Evolutionary conservation across 2,888 invertebrate species (phyloP), one percentile per base, ranked within the genome.

Genomic region (Leucoma salicis): DNA sequence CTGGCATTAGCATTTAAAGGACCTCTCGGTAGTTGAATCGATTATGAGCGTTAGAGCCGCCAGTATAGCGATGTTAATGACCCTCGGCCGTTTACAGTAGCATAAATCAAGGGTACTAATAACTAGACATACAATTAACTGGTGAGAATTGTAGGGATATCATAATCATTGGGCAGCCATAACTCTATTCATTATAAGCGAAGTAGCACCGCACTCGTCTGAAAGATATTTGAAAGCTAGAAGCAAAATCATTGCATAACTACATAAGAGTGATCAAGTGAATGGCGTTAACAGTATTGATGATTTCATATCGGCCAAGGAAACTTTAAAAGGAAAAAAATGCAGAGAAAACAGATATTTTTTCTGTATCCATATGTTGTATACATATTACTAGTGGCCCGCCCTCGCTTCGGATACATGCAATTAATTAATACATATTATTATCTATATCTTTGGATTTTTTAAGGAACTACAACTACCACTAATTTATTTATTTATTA

Each of bases 221-320:
- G 21, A 21, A 21, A 21, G 21, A 54, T 10, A n/a, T 2, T 11
- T 31, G 10, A 10, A 15, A 15, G 57, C 51, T 55, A 51, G 51
- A 49, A 63, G 63, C 66, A 46, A 53, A 65, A 68, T 58, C 60
- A 61, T 78, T 80, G 77, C 78, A 67, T 72, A 76, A 80, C 65
- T 60, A 72, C 63, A 69, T 72, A 68, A 70, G 72, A 68, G 61
- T 64, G 57, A 68, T 65, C 63, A 53, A 68, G 74, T 70, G 78
- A 82, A 78, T 78, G 81, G 74, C 82, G 71, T 73, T 69, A 70
- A 64, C 68, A 62, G 57, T 63, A 68, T 51, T 62, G 80, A 81
- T 82, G 82, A 84, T 82, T 81, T 84, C 82, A 85, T 82, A 73
- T 66, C 69, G 82, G 82, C 83, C 84, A 86, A 84, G 84, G 85